Percentiles rank a stretch among this genome's conserved stretches.
These are phyloP conservation scores for Rhincodon typus DNA, from an alignment of 2,797 vertebrate genomes.

Conservation along the genomic window DNA sequence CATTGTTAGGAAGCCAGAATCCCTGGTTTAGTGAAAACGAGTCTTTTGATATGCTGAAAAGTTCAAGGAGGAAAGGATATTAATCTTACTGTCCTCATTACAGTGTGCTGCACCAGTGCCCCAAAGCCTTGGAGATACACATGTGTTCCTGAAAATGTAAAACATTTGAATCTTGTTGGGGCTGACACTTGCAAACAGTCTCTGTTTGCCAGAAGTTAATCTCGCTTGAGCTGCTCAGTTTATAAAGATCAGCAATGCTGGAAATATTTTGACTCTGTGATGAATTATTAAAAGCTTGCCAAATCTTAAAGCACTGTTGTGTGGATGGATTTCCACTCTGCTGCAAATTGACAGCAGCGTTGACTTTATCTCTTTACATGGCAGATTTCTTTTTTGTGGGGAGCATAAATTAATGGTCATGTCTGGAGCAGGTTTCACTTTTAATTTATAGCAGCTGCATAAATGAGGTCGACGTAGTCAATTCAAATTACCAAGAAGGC, in stretches of 20 bases:
- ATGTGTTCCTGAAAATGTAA: neutral
- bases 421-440: neutral
- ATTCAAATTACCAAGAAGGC: neutral
- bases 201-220: neutral
- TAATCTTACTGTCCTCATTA: neutral
- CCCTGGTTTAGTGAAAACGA: neutral
- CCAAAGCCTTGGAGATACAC: neutral
- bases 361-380: neutral
- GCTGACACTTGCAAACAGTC: neutral
- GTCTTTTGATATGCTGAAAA: neutral
- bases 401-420: neutral
- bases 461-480: neutral
- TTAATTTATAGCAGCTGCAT: neutral
- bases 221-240: neutral
- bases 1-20: neutral
- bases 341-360: neutral
- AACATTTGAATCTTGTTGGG: neutral
- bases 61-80: neutral
- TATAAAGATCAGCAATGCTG: conserved; percentile 7
- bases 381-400: neutral
- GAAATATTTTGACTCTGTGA: neutral
- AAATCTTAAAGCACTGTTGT: neutral
- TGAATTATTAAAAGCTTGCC: neutral
- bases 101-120: neutral
- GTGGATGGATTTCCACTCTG: neutral